phyloP scores from a whole-genome alignment of 2,888 invertebrate genomes.

The Andrena camellia region DNA sequence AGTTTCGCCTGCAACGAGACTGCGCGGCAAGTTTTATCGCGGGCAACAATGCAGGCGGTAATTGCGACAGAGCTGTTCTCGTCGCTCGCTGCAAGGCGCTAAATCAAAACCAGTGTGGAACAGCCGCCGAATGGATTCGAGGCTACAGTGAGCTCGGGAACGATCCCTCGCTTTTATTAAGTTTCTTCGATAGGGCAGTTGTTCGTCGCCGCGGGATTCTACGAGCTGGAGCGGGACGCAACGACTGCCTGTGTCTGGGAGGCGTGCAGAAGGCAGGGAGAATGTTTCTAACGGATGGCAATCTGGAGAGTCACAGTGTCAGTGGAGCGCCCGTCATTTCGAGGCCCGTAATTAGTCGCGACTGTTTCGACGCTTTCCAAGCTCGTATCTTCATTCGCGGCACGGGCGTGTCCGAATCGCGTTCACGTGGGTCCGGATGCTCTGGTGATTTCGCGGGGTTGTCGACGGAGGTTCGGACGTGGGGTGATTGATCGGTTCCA shows the following conservation, averaged over 20 bases:
- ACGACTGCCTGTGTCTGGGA: not conserved
- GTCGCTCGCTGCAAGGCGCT: not conserved
- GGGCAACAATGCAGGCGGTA: not conserved
- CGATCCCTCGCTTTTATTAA: not conserved
- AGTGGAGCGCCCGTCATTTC: not conserved
- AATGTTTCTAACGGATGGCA: not conserved
- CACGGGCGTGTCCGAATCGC: slow-evolving; percentile 65
- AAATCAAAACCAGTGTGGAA: not conserved
- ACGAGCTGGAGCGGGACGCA: too few relatives aligned
- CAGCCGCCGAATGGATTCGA: not conserved
- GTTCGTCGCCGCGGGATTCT: too few relatives aligned
- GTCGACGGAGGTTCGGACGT: slow-evolving; percentile 73
- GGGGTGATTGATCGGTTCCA: slow-evolving; percentile 84
- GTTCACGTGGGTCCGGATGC: slow-evolving; percentile 72
- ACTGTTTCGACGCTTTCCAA: slow-evolving; percentile 51
- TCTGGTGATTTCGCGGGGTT: slow-evolving; percentile 65
- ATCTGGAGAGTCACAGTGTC: slow-evolving; percentile 1
- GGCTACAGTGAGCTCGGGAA: not conserved
- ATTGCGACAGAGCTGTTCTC: slow-evolving; percentile 12
- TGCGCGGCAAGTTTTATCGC: not conserved
- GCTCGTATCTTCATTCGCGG: slow-evolving; percentile 55
- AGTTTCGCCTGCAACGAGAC: slow-evolving; percentile 3
- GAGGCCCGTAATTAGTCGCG: slow-evolving; percentile 59
- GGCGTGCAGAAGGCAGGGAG: not conserved
- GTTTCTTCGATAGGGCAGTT: too few relatives aligned